A percentile compares a stretch with the other conserved stretches of the same genome.
Conservation (phyloP, 1,140 invertebrate genomes). For the Sipha flava region DNA sequence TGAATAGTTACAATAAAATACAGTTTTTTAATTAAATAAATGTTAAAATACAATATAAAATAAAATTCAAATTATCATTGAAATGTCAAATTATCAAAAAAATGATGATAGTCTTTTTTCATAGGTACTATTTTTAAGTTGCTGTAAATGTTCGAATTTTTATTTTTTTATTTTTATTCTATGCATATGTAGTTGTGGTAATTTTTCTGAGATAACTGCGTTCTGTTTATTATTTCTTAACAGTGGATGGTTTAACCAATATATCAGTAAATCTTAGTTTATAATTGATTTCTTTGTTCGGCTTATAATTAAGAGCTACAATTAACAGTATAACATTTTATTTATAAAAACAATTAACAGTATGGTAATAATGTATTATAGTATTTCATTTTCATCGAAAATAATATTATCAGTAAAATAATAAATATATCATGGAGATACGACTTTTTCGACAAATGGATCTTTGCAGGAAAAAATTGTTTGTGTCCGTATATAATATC, state of each 20-base stretch:
- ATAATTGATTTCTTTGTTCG: not conserved
- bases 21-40: not conserved
- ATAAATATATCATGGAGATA: too few relatives aligned
- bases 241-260: not conserved
- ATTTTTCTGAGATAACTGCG: not conserved
- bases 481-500: too few relatives aligned
- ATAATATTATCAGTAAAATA: too few relatives aligned
- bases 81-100: not conserved
- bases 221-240: not conserved
- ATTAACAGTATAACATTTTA: too few relatives aligned
- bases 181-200: not conserved
- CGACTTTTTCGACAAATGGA: too few relatives aligned
- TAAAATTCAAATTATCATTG: not conserved
- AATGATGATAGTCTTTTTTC: not conserved
- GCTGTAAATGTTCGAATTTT: slow-evolving; percentile 8
- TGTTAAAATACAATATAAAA: not conserved
- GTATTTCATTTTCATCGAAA: too few relatives aligned
- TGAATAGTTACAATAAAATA: not conserved
- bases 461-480: too few relatives aligned
- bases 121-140: not conserved
- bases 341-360: too few relatives aligned
- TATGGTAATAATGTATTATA: too few relatives aligned
- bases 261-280: not conserved
- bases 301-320: slow-evolving; percentile 34
- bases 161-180: not conserved